A percentile compares a stretch with the other conserved stretches of the same genome.
Evolutionary conservation across 1,140 invertebrate species (phyloP).

Genomic region (Potamilus streckersoni): DNA sequence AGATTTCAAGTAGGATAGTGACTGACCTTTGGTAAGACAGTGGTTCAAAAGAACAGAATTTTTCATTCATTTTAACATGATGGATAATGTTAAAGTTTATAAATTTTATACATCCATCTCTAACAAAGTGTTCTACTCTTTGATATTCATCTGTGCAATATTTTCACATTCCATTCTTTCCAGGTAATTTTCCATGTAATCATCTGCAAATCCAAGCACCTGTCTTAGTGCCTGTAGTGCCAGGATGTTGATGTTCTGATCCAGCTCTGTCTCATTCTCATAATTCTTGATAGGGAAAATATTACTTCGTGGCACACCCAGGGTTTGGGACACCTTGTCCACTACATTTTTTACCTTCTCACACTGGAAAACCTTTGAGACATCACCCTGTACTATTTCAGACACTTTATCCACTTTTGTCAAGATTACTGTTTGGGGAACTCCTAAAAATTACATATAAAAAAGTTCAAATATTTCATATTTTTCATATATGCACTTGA

Average conservation of each 20-base stretch:
- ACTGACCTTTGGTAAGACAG: too few relatives aligned
- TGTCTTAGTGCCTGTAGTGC: constrained; percentile 12
- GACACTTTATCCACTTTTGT: constrained; percentile 31
- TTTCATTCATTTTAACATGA: too few relatives aligned
- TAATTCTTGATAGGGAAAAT: constrained; percentile 30
- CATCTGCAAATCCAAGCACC: constrained; percentile 27
- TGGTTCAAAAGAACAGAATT: too few relatives aligned
- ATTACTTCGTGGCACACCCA: constrained; percentile 26
- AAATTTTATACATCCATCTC: too few relatives aligned
- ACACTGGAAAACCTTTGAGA: constrained; percentile 15
- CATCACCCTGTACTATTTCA: constrained; percentile 12
- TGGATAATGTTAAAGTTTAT: too few relatives aligned
- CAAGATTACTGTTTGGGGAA: constrained; percentile 28
- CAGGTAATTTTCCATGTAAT: constrained; percentile 21
- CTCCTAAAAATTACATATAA: constrained; percentile 7
- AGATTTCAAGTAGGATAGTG: too few relatives aligned
- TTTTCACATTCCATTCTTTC: constrained; percentile 5
- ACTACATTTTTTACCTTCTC: constrained; percentile 18
- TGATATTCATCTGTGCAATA: too few relatives aligned
- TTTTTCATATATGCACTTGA: too few relatives aligned
- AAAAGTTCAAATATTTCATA: too few relatives aligned
- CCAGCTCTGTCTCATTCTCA: constrained; percentile 25
- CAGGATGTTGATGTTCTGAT: constrained; percentile 22
- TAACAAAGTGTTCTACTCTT: too few relatives aligned
- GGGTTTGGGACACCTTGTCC: constrained; percentile 21